These are phyloP conservation scores for Elanus axillaris DNA, from an alignment of 2,113 vertebrate species.

Conservation along the genomic window DNA sequence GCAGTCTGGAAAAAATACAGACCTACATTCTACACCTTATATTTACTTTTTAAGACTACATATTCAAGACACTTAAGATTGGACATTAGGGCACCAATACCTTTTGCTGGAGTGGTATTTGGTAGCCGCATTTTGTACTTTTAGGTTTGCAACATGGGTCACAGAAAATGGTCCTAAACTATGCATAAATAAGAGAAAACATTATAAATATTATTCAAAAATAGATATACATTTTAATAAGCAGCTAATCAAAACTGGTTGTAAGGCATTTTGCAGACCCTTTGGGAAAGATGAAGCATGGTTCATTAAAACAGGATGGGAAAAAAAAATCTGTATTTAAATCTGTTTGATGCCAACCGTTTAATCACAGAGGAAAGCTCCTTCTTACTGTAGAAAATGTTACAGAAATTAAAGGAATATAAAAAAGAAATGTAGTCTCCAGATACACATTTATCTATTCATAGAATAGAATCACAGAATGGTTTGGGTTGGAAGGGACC, in stretches of 20 bases:
- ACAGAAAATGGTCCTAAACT: background rate
- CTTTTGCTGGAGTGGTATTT: background rate
- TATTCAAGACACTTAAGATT: background rate
- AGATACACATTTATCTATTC: constrained; percentile 2
- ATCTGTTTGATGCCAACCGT: constrained; percentile 41
- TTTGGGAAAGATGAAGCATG: constrained; percentile 24
- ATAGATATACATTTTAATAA: constrained; percentile 32
- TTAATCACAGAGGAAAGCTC: constrained; percentile 30
- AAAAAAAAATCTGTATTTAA: constrained; percentile 17
- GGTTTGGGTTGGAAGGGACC: no score
- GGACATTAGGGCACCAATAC: background rate
- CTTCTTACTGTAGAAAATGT: background rate
- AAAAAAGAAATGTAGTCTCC: background rate
- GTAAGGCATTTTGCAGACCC: constrained; percentile 39
- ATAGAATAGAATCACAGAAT: no score
- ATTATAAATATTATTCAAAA: constrained; percentile 1
- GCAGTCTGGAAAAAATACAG: background rate
- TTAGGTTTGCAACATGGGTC: background rate
- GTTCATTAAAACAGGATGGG: constrained; percentile 38
- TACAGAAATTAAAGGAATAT: background rate
- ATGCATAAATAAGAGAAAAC: background rate
- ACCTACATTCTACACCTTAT: background rate
- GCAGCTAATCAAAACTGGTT: constrained; percentile 48
- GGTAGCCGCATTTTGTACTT: background rate
- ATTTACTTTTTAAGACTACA: background rate